A percentile compares a stretch with the other conserved stretches of the same genome.
These are phyloP conservation scores for Aeoliscus strigatus DNA, from an alignment of 2,797 vertebrate genomes.

Conservation along the genomic window DNA sequence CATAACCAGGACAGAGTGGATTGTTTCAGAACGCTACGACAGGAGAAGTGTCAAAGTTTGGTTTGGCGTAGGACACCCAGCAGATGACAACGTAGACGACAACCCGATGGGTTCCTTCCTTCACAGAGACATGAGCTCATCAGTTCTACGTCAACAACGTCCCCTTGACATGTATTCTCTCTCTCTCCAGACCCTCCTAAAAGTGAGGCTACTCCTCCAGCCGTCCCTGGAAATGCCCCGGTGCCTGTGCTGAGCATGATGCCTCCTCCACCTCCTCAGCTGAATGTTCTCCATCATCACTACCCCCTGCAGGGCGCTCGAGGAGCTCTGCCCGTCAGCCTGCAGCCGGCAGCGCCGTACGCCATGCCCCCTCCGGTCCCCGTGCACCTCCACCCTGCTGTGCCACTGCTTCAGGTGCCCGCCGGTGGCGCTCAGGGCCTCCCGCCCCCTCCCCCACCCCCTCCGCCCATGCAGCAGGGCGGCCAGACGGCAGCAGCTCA, in stretches of 20 bases:
- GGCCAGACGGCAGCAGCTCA: slow-evolving; percentile 77
- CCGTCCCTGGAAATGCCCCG: slow-evolving; percentile 77
- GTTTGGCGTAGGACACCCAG: too few relatives aligned
- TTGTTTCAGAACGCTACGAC: too few relatives aligned
- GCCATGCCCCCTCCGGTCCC: slow-evolving; percentile 83
- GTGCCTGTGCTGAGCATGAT: slow-evolving; percentile 83
- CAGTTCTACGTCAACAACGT: too few relatives aligned
- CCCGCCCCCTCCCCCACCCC: slow-evolving; percentile 91
- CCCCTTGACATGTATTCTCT: neutral
- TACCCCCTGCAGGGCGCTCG: slow-evolving; percentile 79
- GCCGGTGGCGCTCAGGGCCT: slow-evolving; percentile 84
- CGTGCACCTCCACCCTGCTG: slow-evolving; percentile 82
- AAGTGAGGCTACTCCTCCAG: slow-evolving; percentile 77
- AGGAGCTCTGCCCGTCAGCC: slow-evolving; percentile 75
- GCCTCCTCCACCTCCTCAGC: slow-evolving; percentile 78
- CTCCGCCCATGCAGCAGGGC: slow-evolving; percentile 89
- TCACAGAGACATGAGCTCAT: too few relatives aligned
- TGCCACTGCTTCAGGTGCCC: slow-evolving; percentile 87
- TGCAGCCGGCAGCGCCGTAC: slow-evolving; percentile 81
- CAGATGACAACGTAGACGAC: too few relatives aligned
- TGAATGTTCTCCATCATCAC: slow-evolving; percentile 79
- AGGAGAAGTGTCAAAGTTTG: too few relatives aligned
- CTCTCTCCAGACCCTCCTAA: slow-evolving; percentile 77
- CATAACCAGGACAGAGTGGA: too few relatives aligned
- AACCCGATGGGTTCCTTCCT: too few relatives aligned